phyloP scores from a whole-genome alignment of 2,888 invertebrate species.

The Lasioglossum vierecki region DNA sequence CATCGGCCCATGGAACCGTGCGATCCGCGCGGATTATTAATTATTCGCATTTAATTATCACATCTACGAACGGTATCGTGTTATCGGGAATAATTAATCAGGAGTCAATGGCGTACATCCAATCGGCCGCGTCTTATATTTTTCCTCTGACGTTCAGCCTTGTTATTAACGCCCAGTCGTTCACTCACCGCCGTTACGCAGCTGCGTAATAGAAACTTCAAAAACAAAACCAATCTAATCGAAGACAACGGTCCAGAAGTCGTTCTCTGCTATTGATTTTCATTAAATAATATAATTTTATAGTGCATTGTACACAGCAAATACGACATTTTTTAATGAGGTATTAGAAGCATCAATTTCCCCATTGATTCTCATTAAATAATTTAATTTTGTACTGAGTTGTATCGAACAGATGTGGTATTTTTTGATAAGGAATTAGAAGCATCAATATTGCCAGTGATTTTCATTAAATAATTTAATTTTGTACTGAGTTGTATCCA shows the following conservation, averaged over 20 bases:
- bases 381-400: background rate
- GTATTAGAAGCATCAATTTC: too few species aligned
- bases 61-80: conserved; percentile 25
- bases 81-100: conserved; percentile 33
- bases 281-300: background rate
- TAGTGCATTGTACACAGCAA: too few species aligned
- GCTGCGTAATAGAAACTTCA: background rate
- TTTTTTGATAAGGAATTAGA: too few species aligned
- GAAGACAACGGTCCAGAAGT: background rate
- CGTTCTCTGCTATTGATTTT: background rate
- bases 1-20: background rate
- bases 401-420: too few species aligned
- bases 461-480: background rate
- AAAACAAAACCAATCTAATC: background rate
- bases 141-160: background rate
- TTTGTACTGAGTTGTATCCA: background rate
- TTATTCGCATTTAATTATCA: conserved; percentile 18
- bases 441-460: too few species aligned
- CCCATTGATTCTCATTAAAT: background rate
- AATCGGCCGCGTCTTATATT: background rate
- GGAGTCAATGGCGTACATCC: too few species aligned
- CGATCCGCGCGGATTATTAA: conserved; percentile 30
- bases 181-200: conserved; percentile 7
- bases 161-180: background rate
- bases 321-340: too few species aligned